A percentile compares a stretch with the other conserved stretches of the same genome.
phyloP scores from a whole-genome alignment of 1,140 invertebrate genomes.

The Aethina tumida region DNA sequence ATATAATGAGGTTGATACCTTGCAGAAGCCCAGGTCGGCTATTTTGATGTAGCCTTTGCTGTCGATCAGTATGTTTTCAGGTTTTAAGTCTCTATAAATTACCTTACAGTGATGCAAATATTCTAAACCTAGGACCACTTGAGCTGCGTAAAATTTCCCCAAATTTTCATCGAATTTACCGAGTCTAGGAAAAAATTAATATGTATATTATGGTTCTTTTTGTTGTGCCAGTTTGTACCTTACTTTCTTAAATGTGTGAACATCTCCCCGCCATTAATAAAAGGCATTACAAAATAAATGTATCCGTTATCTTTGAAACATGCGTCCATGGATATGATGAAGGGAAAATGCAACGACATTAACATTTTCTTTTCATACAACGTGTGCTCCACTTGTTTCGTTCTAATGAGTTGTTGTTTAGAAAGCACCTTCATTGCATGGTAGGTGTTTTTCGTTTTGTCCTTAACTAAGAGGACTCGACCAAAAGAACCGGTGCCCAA shows the following conservation, averaged over 20 bases:
- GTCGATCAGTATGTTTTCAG: slow-evolving; percentile 92
- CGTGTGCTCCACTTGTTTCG: slow-evolving; percentile 79
- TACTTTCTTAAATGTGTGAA: slow-evolving; percentile 47
- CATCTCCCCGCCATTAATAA: slow-evolving; percentile 71
- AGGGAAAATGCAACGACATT: slow-evolving; percentile 71
- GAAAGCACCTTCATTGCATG: slow-evolving; percentile 89
- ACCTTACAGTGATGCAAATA: slow-evolving; percentile 87
- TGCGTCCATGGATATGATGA: slow-evolving; percentile 72
- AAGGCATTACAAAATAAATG: slow-evolving; percentile 71
- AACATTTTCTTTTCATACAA: slow-evolving; percentile 79
- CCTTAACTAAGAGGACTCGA: slow-evolving; percentile 63
- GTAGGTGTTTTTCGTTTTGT: slow-evolving; percentile 62
- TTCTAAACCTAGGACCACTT: slow-evolving; percentile 83
- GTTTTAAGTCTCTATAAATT: slow-evolving; percentile 89
- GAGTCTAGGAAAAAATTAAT: slow-evolving; percentile 28
- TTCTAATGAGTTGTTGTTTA: slow-evolving; percentile 74
- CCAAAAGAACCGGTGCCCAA: slow-evolving; percentile 87
- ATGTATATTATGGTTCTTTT: neutral
- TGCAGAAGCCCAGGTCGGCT: slow-evolving; percentile 91
- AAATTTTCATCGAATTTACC: slow-evolving; percentile 68
- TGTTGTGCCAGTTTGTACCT: no score
- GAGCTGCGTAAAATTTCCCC: slow-evolving; percentile 84
- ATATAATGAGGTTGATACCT: slow-evolving; percentile 41
- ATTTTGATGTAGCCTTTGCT: slow-evolving; percentile 71
- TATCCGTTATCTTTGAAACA: slow-evolving; percentile 78